A percentile compares a stretch with the other conserved stretches of the same genome.
Conservation (phyloP, 2,113 vertebrate genomes). For the Bettongia penicillata region DNA sequence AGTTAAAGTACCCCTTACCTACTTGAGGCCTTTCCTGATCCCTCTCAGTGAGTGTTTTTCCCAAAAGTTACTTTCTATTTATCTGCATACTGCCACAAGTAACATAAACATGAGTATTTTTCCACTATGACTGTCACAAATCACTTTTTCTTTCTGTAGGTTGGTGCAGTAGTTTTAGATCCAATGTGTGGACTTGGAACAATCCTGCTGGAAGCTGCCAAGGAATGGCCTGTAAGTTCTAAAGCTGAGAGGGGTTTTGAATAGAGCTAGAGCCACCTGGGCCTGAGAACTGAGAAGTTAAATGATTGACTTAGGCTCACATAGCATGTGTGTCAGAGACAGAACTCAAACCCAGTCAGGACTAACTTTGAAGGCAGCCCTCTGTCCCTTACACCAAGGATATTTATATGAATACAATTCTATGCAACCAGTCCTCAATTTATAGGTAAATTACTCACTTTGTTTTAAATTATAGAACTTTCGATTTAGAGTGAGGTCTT, state of each 20-base stretch:
- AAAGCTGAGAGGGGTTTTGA: not conserved
- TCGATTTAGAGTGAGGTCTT: not conserved
- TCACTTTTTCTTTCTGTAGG: slow-evolving; percentile 79
- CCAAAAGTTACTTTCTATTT: not conserved
- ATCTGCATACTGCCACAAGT: not conserved
- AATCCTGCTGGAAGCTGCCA: slow-evolving; percentile 93
- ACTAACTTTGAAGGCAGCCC: not conserved
- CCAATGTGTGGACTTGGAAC: slow-evolving; percentile 96
- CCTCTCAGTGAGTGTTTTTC: not conserved
- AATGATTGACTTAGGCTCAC: not conserved
- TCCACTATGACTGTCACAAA: not conserved
- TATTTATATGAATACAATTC: not conserved
- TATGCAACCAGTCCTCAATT: not conserved
- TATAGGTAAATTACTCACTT: slow-evolving; percentile 18
- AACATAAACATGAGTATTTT: not conserved
- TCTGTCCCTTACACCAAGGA: not conserved
- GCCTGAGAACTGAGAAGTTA: not conserved
- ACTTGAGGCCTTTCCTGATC: not conserved
- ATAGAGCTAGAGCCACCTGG: not conserved
- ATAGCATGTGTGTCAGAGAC: not conserved
- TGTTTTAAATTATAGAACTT: slow-evolving; percentile 14
- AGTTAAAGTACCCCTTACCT: too few species aligned
- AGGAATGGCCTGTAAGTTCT: slow-evolving; percentile 89
- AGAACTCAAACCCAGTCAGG: not conserved
- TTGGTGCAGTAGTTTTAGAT: slow-evolving; percentile 89